phyloP scores from a whole-genome alignment of 1,140 invertebrate genomes.

The Hyposmocoma kahamanoa region DNA sequence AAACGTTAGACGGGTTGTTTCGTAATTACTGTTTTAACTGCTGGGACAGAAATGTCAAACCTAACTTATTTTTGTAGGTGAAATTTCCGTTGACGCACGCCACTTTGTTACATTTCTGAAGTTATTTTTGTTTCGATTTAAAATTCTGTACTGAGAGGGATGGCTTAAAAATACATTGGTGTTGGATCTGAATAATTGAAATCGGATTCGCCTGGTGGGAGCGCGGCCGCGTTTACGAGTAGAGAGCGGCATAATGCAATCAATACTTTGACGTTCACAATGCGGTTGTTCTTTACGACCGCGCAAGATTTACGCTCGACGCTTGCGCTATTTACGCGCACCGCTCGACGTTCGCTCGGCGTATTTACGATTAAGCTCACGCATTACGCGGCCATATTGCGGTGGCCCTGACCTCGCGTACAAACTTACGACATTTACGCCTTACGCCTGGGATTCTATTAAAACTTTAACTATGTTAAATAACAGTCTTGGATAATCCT shows the following conservation, averaged over 20 bases:
- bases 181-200: constrained; percentile 43
- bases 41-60: constrained; percentile 61
- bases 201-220: constrained; percentile 23
- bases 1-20: constrained; percentile 61
- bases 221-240: constrained; percentile 40
- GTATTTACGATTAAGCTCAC: constrained; percentile 52
- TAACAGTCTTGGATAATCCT: too few species aligned
- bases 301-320: constrained; percentile 45
- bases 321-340: constrained; percentile 41
- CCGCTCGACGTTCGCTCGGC: constrained; percentile 37
- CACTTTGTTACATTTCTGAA: constrained; percentile 12
- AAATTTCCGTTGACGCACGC: constrained; percentile 29
- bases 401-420: constrained; percentile 29
- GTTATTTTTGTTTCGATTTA: not conserved
- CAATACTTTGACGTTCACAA: constrained; percentile 54
- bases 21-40: constrained; percentile 67
- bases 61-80: constrained; percentile 46
- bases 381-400: constrained; percentile 31
- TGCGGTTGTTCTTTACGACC: constrained; percentile 46
- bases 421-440: too few species aligned
- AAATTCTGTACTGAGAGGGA: not conserved
- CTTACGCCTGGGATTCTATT: too few species aligned
- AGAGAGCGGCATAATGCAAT: constrained; percentile 41
- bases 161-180: constrained; percentile 40
- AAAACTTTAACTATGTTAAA: too few species aligned